Evolutionary conservation across 1,140 invertebrate species (phyloP).

Genomic region (Bombus polaris): DNA sequence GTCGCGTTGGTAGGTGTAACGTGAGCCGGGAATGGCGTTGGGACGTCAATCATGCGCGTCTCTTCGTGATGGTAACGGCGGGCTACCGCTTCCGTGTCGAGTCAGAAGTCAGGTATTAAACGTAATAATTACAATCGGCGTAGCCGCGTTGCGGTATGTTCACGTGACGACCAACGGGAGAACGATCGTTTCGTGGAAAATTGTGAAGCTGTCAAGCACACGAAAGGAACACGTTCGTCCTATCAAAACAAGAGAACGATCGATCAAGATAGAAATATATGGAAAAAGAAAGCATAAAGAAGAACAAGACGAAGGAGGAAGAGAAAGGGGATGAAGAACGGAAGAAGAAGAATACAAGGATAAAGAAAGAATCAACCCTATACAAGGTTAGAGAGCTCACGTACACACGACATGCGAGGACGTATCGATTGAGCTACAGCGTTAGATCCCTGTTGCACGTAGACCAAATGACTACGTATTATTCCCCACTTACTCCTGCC

Average conservation of each 20-base stretch:
- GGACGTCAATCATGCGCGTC: slow-evolving; percentile 33
- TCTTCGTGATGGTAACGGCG: slow-evolving; percentile 29
- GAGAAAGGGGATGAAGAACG: background rate
- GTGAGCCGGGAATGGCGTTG: background rate
- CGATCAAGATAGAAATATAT: slow-evolving; percentile 17
- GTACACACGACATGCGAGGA: slow-evolving; percentile 63
- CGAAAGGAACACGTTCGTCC: background rate
- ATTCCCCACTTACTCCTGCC: slow-evolving; percentile 72
- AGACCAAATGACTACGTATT: slow-evolving; percentile 75
- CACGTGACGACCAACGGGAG: slow-evolving; percentile 22
- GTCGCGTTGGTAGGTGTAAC: slow-evolving; percentile 16
- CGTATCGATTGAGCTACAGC: slow-evolving; percentile 71
- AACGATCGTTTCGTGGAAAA: slow-evolving; percentile 21
- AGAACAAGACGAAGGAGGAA: background rate
- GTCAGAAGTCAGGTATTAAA: slow-evolving; percentile 48
- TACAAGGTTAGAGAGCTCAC: background rate
- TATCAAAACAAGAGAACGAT: background rate
- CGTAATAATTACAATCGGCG: slow-evolving; percentile 47
- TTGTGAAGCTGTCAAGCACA: background rate
- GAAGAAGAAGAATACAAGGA: background rate
- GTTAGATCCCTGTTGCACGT: slow-evolving; percentile 73
- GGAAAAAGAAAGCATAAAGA: background rate
- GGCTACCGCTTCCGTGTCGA: slow-evolving; percentile 24
- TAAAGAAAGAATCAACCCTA: background rate
- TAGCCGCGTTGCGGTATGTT: slow-evolving; percentile 13